Evolutionary conservation across 2,113 vertebrate genomes (phyloP).

Genomic region (Peromyscus maniculatus): DNA sequence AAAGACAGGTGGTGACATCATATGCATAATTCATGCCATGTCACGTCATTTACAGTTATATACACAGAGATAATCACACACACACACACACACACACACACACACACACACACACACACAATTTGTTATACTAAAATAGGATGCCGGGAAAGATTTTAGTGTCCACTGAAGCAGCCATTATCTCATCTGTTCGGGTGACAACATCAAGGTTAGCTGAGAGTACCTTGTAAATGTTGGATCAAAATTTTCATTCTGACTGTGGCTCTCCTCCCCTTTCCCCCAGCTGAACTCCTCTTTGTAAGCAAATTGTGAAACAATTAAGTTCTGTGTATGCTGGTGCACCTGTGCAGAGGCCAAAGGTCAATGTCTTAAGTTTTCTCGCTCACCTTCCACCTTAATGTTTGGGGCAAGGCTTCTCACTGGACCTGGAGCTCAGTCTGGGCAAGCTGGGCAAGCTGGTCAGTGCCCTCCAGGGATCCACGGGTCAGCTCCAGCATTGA

Average conservation of each 20-base stretch:
- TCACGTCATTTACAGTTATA: not conserved
- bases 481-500: not conserved
- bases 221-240: not conserved
- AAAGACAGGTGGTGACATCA: slow-evolving; percentile 40
- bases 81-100: not conserved
- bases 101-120: not conserved
- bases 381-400: not conserved
- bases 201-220: not conserved
- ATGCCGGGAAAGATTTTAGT: not conserved
- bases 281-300: not conserved
- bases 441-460: too few species aligned
- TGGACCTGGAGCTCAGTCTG: not conserved
- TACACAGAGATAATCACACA: not conserved
- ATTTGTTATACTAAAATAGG: not conserved
- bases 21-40: slow-evolving; percentile 15
- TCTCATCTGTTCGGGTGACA: not conserved
- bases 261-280: not conserved
- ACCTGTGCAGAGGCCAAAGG: not conserved
- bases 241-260: not conserved
- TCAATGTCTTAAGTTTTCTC: not conserved
- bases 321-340: not conserved
- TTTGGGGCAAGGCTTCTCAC: not conserved
- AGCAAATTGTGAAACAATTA: not conserved
- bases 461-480: not conserved
- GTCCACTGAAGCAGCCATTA: not conserved